phyloP scores from a whole-genome alignment of 2,113 vertebrate genomes.

The Myrmecophaga tridactyla region DNA sequence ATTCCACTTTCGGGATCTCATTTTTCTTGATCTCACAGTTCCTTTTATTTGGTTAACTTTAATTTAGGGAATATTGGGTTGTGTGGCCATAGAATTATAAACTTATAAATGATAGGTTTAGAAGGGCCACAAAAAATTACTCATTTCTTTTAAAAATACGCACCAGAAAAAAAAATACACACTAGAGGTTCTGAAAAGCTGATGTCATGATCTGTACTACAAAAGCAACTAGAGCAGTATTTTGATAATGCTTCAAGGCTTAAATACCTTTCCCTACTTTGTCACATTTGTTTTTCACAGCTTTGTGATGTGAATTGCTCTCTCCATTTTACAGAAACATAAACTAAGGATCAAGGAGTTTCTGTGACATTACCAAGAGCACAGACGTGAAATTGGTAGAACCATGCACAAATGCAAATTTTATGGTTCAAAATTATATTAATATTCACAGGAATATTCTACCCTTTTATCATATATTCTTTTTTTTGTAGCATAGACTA shows the following conservation, averaged over 20 bases:
- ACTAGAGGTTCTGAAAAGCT: background rate
- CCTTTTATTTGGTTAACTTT: background rate
- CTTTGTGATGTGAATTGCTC: background rate
- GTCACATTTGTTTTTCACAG: fast-evolving
- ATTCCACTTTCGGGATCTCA: background rate
- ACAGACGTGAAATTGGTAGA: background rate
- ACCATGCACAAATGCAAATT: background rate
- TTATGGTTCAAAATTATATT: background rate
- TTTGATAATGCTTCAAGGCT: no score
- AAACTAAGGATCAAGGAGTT: background rate
- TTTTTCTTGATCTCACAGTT: background rate
- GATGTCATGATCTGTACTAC: background rate
- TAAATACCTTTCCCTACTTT: background rate
- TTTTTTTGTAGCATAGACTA: background rate
- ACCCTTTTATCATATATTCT: background rate
- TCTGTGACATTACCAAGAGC: background rate
- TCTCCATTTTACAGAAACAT: background rate
- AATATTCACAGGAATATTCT: background rate
- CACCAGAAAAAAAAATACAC: background rate
- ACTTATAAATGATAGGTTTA: background rate
- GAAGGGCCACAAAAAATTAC: background rate
- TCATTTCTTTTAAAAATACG: background rate
- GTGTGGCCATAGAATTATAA: background rate
- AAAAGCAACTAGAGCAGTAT: background rate
- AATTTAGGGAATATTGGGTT: background rate